Evolutionary conservation across 2,888 invertebrate genomes (phyloP), one percentile per base, ranked within the genome.

Genomic region (Lycia hirtaria): DNA sequence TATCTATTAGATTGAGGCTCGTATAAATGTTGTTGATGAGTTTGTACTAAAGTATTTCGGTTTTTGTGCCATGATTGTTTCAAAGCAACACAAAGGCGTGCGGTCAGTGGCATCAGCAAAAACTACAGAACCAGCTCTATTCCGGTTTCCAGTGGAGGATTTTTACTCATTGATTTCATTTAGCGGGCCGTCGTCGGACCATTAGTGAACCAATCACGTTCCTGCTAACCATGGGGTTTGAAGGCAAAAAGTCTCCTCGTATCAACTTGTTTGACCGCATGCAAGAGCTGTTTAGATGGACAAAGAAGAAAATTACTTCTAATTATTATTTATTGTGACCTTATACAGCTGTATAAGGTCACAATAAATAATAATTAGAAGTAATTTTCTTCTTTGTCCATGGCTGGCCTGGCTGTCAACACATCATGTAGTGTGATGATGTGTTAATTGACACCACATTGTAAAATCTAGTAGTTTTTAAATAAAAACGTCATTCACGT

Each of bases 121-220:
- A 64, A 67, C 62, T 57, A 20, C 15, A 54, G 44, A 47, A 28
- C 2, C 33, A 19, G 45, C 19, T 22, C 41, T 15, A 67, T 57
- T 64, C 67, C 64, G 62, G 67, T 55, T 58, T 37, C 41, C 40
- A 19, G 56, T 7, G 10, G 30, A 43, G 40, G 44, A 53, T 40
- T 47, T 57, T 15, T 44, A 56, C 53, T 61, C 64, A 61, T 60
- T 64, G 64, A 64, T 61, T 62, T 43, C 56, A 54, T 49, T 57
- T 26, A 59, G 55, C 45, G 43, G 15, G 19, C 28, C 26, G 41
- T 26, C 20, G 19, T 49, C 10, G 26, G n/a, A 20, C 14, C 52
- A 62, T 66, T 66, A 58, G 56, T 44, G 60, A 40, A 45, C 62
- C 43, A 35, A 58, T 66, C 66, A 62, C 64, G 66, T 64, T 37